A percentile compares a stretch with the other conserved stretches of the same genome.
Conservation (phyloP, 2,888 invertebrate genomes). For the Priocnemis perturbator region DNA sequence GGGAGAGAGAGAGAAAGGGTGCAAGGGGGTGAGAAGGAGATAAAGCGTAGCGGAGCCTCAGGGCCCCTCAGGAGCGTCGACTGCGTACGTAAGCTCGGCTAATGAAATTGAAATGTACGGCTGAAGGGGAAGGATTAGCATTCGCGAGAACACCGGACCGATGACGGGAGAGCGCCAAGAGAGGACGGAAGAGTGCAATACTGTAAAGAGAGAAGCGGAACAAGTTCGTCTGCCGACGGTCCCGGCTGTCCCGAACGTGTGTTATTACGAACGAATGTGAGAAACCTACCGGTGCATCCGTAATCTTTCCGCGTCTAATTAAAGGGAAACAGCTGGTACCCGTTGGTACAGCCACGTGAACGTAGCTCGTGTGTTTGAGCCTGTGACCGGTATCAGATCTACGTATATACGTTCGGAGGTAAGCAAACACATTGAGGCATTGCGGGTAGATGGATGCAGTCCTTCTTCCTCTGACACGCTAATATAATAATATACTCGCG, state of each 20-base stretch:
- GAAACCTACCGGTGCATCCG: conserved; percentile 2
- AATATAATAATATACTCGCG: too few relatives aligned
- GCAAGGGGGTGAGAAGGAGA: conserved; percentile 10
- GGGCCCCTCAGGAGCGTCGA: not conserved
- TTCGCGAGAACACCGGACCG: conserved; percentile 30
- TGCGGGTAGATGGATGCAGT: too few relatives aligned
- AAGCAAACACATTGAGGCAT: too few relatives aligned
- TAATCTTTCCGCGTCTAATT: conserved; percentile 4
- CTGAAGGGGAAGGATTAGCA: conserved; percentile 67
- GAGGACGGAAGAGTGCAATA: not conserved
- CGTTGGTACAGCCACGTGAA: too few relatives aligned
- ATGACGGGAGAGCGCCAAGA: not conserved
- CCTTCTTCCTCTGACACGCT: too few relatives aligned
- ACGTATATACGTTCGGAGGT: too few relatives aligned
- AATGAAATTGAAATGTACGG: conserved; percentile 73
- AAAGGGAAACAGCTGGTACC: conserved; percentile 6
- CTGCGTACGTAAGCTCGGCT: conserved; percentile 59
- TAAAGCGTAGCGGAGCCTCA: conserved; percentile 13
- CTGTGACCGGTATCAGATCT: too few relatives aligned
- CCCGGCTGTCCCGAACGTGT: not conserved
- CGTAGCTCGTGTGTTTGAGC: too few relatives aligned
- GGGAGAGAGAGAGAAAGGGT: not conserved
- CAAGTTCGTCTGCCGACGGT: not conserved
- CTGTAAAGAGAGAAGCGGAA: not conserved
- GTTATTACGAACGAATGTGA: conserved; percentile 10